These are phyloP conservation scores for Malthinus flaveolus DNA, from an alignment of 2,888 invertebrate genomes.

Conservation along the genomic window DNA sequence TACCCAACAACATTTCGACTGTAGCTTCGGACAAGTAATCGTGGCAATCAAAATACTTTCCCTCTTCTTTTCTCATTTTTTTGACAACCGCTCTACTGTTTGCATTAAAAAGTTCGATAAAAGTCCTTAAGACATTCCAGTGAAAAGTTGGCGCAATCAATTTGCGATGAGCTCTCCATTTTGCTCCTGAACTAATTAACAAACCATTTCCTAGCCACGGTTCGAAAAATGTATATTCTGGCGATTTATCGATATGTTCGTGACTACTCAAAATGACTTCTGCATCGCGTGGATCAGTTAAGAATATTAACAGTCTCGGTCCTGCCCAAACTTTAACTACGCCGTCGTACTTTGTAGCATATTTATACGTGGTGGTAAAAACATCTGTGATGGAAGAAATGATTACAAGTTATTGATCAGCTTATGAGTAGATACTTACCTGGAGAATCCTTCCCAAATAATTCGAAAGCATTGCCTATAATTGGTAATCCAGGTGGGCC, in stretches of 20 bases:
- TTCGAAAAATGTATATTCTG: constrained; percentile 78
- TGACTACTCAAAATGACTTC: constrained; percentile 79
- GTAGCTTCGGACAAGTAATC: constrained; percentile 86
- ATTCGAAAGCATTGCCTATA: constrained; percentile 75
- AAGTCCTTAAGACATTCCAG: constrained; percentile 82
- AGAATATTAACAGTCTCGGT: constrained; percentile 72
- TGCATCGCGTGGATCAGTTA: constrained; percentile 78
- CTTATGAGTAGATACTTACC: constrained; percentile 58
- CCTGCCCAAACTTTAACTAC: constrained; percentile 76
- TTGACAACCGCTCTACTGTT: constrained; percentile 77
- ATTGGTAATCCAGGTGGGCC: constrained; percentile 75
- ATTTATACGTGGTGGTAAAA: constrained; percentile 64
- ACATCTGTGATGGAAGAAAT: constrained; percentile 62
- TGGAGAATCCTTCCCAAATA: constrained; percentile 68
- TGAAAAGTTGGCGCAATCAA: constrained; percentile 88
- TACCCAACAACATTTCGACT: constrained; percentile 69
- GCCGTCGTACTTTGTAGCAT: constrained; percentile 60
- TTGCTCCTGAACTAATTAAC: constrained; percentile 78
- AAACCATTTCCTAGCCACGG: constrained; percentile 85
- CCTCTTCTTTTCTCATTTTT: constrained; percentile 70
- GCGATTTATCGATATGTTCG: constrained; percentile 78
- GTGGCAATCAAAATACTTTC: constrained; percentile 77
- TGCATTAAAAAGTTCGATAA: constrained; percentile 83
- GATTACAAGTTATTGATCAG: too few relatives aligned
- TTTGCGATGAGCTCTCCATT: constrained; percentile 85